Conservation (phyloP, 2,797 vertebrate species). For the Enteromius mattozi region DNA sequence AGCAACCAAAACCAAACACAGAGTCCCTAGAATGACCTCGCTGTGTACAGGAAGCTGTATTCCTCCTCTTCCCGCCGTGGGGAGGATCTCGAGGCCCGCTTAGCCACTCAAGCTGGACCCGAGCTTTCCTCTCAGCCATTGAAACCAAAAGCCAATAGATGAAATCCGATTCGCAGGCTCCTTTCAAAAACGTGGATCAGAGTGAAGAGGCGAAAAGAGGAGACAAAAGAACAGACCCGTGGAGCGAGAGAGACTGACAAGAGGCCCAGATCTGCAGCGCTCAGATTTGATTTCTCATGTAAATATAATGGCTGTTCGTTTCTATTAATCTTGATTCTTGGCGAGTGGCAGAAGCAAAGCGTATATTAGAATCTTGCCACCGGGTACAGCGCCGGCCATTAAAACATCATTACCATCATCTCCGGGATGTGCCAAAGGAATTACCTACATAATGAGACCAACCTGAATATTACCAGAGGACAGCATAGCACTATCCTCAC, state of each 20-base stretch:
- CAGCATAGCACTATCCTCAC: slow-evolving; percentile 58
- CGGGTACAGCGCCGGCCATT: slow-evolving; percentile 80
- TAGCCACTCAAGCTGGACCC: slow-evolving; percentile 15
- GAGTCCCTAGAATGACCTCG: slow-evolving; percentile 42
- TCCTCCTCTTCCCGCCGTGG: slow-evolving; percentile 6
- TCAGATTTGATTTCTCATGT: slow-evolving; percentile 78
- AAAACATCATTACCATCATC: slow-evolving; percentile 83
- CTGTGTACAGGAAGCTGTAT: slow-evolving; percentile 22
- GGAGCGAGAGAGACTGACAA: slow-evolving; percentile 24
- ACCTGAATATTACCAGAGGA: slow-evolving; percentile 74
- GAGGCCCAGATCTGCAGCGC: slow-evolving; percentile 68
- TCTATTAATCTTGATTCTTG: slow-evolving; percentile 78
- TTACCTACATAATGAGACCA: slow-evolving; percentile 81
- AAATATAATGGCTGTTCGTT: slow-evolving; percentile 77
- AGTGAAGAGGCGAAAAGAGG: slow-evolving; percentile 63
- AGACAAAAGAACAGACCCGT: slow-evolving; percentile 57
- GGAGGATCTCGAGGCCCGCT: slow-evolving; percentile 29
- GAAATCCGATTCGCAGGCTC: slow-evolving; percentile 68
- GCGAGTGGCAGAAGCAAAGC: slow-evolving; percentile 72
- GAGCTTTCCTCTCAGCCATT: slow-evolving; percentile 58
- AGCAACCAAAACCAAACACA: slow-evolving; percentile 43
- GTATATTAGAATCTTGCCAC: slow-evolving; percentile 78
- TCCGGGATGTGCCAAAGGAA: slow-evolving; percentile 77
- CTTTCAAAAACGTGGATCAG: slow-evolving; percentile 70
- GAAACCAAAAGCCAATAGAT: slow-evolving; percentile 65